Conservation (phyloP, 2,888 invertebrate genomes). For the Galerucella pusilla region DNA sequence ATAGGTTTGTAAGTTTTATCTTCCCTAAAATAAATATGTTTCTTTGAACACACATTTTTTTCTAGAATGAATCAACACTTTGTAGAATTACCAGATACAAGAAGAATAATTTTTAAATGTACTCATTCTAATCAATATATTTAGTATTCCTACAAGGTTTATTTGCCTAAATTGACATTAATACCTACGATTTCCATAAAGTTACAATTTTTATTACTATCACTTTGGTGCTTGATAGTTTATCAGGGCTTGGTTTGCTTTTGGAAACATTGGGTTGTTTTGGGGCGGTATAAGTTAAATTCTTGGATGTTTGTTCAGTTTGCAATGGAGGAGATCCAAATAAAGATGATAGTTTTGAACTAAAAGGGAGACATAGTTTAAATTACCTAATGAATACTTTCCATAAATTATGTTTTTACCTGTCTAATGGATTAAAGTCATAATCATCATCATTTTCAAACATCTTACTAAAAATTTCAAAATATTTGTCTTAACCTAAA, state of each 20-base stretch:
- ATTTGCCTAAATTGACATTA: background rate
- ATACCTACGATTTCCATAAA: conserved; percentile 55
- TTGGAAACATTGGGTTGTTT: conserved; percentile 53
- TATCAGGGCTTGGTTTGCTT: conserved; percentile 17
- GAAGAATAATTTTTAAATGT: too few species aligned
- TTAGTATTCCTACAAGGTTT: background rate
- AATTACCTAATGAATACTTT: background rate
- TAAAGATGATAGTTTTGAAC: conserved; percentile 55
- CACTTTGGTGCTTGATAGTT: conserved; percentile 49
- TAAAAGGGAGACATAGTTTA: conserved; percentile 28
- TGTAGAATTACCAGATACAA: background rate
- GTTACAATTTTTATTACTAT: conserved; percentile 54
- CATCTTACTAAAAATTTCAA: conserved; percentile 41
- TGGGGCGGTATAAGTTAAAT: conserved; percentile 56
- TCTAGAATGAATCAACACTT: background rate
- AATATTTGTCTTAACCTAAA: conserved; percentile 7
- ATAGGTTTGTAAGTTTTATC: conserved; percentile 56
- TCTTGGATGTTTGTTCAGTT: conserved; percentile 38
- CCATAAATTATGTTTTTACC: conserved; percentile 44
- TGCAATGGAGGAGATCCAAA: conserved; percentile 46
- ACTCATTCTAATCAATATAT: background rate
- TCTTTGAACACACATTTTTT: background rate
- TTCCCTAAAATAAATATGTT: conserved; percentile 51
- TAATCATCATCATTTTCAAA: conserved; percentile 55
- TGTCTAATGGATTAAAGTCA: conserved; percentile 52